phyloP scores from a whole-genome alignment of 2,113 vertebrate genomes.

The Ochotona curzoniae region DNA sequence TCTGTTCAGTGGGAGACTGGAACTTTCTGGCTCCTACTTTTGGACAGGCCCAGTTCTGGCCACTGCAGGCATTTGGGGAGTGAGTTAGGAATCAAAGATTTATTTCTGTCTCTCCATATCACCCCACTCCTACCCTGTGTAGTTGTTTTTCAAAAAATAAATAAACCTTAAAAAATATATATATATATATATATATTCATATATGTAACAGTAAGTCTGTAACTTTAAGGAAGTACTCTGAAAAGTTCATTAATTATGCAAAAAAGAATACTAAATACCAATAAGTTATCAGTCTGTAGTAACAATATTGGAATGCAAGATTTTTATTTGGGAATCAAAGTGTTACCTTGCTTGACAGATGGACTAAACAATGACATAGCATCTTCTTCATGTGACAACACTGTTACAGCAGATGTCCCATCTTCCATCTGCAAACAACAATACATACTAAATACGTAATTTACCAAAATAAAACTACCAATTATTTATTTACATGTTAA shows the following conservation, averaged over 20 bases:
- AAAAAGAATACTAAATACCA: conserved; percentile 26
- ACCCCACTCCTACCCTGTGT: too few species aligned
- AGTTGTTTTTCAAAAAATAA: too few species aligned
- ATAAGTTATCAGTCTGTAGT: background rate
- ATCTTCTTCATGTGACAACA: conserved; percentile 92
- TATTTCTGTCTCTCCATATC: too few species aligned
- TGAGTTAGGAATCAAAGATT: too few species aligned
- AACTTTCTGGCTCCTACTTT: too few species aligned
- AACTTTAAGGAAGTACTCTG: background rate
- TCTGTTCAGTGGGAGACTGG: too few species aligned
- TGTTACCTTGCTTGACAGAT: conserved; percentile 87
- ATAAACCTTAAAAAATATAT: too few species aligned
- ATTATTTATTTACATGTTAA: conserved; percentile 22
- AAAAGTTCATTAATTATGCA: conserved; percentile 48
- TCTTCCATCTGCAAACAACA: conserved; percentile 91
- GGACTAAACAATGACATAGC: conserved; percentile 88
- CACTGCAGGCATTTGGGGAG: too few species aligned
- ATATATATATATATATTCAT: too few species aligned
- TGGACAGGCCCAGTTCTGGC: too few species aligned
- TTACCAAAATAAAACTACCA: conserved; percentile 52
- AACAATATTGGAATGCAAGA: conserved; percentile 25
- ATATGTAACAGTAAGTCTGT: background rate
- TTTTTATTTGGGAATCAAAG: conserved; percentile 36
- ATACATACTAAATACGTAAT: conserved; percentile 48
- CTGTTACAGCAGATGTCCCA: conserved; percentile 86